Conservation (phyloP, 2,888 invertebrate genomes). For the Troides oblongomaculatus region DNA sequence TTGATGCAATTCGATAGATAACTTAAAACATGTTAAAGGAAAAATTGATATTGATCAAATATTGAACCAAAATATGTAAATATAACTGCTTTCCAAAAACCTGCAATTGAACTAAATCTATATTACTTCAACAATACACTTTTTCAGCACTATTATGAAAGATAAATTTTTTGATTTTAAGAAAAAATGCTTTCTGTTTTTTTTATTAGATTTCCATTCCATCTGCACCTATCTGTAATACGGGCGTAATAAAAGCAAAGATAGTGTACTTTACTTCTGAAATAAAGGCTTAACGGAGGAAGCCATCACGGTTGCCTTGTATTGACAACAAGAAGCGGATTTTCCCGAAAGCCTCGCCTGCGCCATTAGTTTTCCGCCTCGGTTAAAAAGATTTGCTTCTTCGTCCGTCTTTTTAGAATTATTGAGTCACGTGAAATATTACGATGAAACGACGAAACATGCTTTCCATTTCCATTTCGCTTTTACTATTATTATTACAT, state of each 20-base stretch:
- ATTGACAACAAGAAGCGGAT: slow-evolving; percentile 80
- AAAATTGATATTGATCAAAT: no score
- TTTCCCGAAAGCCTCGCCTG: slow-evolving; percentile 77
- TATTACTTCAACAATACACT: not conserved
- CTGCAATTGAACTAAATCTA: not conserved
- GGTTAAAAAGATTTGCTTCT: slow-evolving; percentile 79
- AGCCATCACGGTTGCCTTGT: slow-evolving; percentile 76
- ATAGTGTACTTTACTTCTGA: slow-evolving; percentile 72
- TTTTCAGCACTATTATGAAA: not conserved
- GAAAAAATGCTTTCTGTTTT: slow-evolving; percentile 33
- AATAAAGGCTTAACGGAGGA: slow-evolving; percentile 77
- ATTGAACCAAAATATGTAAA: no score
- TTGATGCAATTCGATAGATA: no score
- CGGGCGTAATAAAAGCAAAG: slow-evolving; percentile 67
- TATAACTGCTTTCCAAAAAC: not conserved
- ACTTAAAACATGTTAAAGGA: no score
- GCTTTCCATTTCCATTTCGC: slow-evolving; percentile 37
- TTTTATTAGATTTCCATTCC: slow-evolving; percentile 59
- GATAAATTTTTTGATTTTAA: not conserved
- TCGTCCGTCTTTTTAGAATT: slow-evolving; percentile 70
- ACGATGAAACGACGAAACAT: slow-evolving; percentile 52
- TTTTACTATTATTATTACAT: slow-evolving; percentile 31
- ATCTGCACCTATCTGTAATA: slow-evolving; percentile 53
- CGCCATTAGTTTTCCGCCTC: slow-evolving; percentile 79
- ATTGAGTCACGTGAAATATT: slow-evolving; percentile 69